Evolutionary conservation across 2,888 invertebrate genomes (phyloP).

Genomic region (Myopa tessellatipennis): DNA sequence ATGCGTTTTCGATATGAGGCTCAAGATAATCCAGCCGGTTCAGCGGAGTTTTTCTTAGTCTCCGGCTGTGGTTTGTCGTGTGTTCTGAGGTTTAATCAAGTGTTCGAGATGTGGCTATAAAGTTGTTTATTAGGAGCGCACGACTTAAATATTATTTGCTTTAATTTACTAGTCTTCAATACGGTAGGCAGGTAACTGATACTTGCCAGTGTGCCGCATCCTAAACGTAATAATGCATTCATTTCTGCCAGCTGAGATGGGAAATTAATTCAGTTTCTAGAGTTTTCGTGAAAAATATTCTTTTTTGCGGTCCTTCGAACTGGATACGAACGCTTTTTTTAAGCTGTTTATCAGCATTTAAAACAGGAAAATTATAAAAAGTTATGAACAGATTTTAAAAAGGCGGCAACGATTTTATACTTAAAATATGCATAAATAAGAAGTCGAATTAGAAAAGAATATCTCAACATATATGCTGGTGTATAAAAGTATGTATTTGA

Average conservation of each 20-base stretch:
- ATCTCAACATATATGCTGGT: too few relatives aligned
- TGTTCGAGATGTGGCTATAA: constrained; percentile 7
- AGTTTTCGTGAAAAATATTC: too few relatives aligned
- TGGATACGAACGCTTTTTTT: not conserved
- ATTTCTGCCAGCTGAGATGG: not conserved
- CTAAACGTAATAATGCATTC: not conserved
- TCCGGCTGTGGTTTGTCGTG: constrained; percentile 2
- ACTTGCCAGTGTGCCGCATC: not conserved
- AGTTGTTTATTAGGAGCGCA: constrained; percentile 11
- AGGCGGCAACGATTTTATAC: too few relatives aligned
- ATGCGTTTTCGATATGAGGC: constrained; percentile 58
- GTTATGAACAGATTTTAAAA: too few relatives aligned
- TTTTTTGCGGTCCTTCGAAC: not conserved
- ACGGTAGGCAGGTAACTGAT: not conserved
- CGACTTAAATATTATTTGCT: not conserved
- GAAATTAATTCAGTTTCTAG: not conserved
- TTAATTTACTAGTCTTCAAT: not conserved
- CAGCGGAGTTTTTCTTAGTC: not conserved
- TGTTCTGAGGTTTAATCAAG: constrained; percentile 29
- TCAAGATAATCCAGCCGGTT: constrained; percentile 49
- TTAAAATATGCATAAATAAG: too few relatives aligned
- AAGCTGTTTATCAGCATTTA: too few relatives aligned
- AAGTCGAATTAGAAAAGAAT: too few relatives aligned
- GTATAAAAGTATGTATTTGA: too few relatives aligned
- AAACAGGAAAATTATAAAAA: too few relatives aligned